Evolutionary conservation across 2,888 invertebrate species (phyloP).

Genomic region (Geophilus truncorum): DNA sequence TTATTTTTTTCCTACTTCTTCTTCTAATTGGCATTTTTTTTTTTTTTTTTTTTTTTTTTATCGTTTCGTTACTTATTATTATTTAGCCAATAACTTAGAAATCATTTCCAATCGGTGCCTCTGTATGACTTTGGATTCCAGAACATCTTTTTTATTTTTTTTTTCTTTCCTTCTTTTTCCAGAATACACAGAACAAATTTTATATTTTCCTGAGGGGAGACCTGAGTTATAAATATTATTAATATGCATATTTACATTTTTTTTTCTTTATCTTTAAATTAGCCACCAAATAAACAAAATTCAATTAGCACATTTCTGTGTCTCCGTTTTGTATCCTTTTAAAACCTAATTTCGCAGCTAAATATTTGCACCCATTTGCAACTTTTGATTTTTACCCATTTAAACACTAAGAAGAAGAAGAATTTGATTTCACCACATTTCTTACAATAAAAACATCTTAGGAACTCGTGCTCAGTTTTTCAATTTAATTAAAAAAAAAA

Average conservation of each 20-base stretch:
- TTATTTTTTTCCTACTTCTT: not conserved
- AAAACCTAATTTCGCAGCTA: not conserved
- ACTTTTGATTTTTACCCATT: not conserved
- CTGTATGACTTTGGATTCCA: conserved; percentile 7
- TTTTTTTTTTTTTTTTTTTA: not conserved
- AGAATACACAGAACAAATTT: conserved; percentile 25
- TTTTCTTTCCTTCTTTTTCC: no score
- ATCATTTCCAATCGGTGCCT: not conserved
- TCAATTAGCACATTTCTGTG: not conserved
- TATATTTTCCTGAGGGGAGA: conserved; percentile 27
- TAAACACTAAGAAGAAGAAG: no score
- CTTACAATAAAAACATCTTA: not conserved
- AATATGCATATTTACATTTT: conserved; percentile 7
- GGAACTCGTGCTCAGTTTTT: not conserved
- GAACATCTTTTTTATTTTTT: conserved; percentile 10
- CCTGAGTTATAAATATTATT: conserved; percentile 27
- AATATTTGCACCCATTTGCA: conserved; percentile 17
- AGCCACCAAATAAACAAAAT: conserved; percentile 22
- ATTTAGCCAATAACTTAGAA: not conserved
- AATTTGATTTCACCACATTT: not conserved
- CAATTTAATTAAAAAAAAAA: not conserved
- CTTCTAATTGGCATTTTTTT: not conserved
- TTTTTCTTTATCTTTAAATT: not conserved
- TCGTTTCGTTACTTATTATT: not conserved
- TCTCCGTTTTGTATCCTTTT: not conserved